phyloP scores from a whole-genome alignment of 2,113 vertebrate species.

The Scytalopus superciliaris region DNA sequence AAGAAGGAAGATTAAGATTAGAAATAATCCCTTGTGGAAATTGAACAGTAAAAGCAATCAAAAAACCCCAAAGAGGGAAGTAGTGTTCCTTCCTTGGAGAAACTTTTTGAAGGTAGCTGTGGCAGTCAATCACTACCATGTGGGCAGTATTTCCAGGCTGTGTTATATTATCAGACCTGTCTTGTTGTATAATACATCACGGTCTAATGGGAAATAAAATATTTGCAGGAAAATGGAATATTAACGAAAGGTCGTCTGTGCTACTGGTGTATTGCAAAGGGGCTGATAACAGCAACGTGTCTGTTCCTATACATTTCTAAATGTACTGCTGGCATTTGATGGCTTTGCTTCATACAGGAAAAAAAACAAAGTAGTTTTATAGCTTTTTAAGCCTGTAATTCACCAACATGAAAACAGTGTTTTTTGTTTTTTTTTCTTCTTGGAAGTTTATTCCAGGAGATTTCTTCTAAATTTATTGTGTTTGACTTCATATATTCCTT shows the following conservation, averaged over 20 bases:
- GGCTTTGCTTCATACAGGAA: background rate
- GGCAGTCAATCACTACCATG: background rate
- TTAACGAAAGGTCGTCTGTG: background rate
- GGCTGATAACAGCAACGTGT: background rate
- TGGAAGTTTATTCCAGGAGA: background rate
- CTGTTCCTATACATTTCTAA: background rate
- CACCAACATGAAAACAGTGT: background rate
- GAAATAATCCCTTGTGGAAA: background rate
- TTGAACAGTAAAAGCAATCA: background rate
- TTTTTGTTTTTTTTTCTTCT: background rate
- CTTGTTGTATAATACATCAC: background rate
- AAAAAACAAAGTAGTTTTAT: background rate
- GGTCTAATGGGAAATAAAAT: background rate
- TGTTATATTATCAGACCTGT: background rate
- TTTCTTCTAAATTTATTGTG: background rate
- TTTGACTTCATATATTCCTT: background rate
- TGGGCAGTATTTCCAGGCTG: background rate
- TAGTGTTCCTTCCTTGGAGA: background rate
- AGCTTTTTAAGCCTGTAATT: background rate
- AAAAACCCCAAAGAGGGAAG: rapidly evolving
- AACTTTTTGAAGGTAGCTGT: background rate
- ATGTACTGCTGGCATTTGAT: background rate
- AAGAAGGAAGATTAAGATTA: background rate
- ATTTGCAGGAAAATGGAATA: background rate
- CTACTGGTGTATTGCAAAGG: background rate